Conservation (phyloP, 92 coral and sea anemone species). For the Epizoanthus scotinus region DNA sequence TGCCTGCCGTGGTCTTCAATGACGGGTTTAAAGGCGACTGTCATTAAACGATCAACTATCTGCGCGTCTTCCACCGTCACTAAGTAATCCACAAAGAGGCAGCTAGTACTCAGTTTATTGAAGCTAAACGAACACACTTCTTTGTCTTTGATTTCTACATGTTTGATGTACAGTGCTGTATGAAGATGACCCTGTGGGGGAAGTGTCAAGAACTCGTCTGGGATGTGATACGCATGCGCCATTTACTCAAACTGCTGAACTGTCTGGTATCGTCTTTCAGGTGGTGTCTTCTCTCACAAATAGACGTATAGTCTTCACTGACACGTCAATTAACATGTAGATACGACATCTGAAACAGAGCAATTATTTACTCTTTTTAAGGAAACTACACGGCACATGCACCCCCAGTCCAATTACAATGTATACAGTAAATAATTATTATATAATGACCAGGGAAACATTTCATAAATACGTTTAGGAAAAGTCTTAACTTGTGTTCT, state of each 20-base stretch:
- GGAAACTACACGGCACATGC: no score
- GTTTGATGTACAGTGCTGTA: conserved; percentile 58
- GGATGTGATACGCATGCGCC: conserved; percentile 65
- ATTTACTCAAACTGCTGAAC: not conserved
- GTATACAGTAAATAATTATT: no score
- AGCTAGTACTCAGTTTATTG: conserved; percentile 61
- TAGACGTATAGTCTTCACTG: no score
- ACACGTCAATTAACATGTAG: no score
- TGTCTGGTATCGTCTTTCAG: not conserved
- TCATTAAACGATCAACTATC: conserved; percentile 66
- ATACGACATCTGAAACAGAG: no score
- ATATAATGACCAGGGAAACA: no score
- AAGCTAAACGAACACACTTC: conserved; percentile 58
- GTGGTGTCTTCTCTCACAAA: not conserved
- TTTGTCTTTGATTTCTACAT: conserved; percentile 61
- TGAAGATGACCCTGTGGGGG: conserved; percentile 69
- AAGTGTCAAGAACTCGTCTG: conserved; percentile 59
- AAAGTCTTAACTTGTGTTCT: no score
- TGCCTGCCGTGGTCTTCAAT: conserved; percentile 34
- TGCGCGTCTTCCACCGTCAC: conserved; percentile 48
- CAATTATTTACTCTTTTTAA: no score
- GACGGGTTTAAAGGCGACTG: conserved; percentile 53
- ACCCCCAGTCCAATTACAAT: no score
- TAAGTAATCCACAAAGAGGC: conserved; percentile 70
- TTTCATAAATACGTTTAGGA: no score